Evolutionary conservation across 2,888 invertebrate genomes (phyloP), one percentile per base, ranked within the genome.

Genomic region (Habroteleia sp.): DNA sequence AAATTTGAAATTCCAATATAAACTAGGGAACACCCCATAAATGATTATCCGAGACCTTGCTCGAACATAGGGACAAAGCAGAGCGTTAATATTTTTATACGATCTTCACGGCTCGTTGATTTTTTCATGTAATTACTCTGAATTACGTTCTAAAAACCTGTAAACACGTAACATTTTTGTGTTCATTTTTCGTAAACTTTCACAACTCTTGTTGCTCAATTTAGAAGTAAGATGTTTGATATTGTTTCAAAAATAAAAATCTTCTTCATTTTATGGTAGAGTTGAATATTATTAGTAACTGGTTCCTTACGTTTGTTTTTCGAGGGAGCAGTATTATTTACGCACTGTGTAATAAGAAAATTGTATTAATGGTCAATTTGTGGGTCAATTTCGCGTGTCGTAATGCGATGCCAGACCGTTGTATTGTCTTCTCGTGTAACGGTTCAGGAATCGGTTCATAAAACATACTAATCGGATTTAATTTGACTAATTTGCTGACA

Each of bases 321-420:
- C 29, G 17, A 16, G 10, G 14, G 10, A 20, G 25, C 0, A 25
- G 3, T 10, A 20, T 39, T 41, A 50, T 58, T 66, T 46, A 69
- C 63, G 77, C 58, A 42, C 60, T 73, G 79, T 58, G 41, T 77
- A 69, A 60, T 52, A 62, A 72, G 77, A 71, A 74, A 74, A 79
- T 76, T 77, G 56, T 69, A 17, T 60, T 82, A 82, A 81, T 79
- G 80, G 76, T 75, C 81, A 83, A 84, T 85, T 84, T 83, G 72
- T 74, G 71, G 79, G 83, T 82, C 84, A 83, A 85, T 85, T 83
- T 82, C 72, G 78, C 80, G 69, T 77, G 74, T 71, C 65, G 74
- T 81, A 39, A 52, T 46, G 29, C 14, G 8, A 8, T 50, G 20
- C 13, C 11, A 10, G 14, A 81, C 80, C 82, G 81, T 83, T 83